These are phyloP conservation scores for Aporophyla lueneburgensis DNA, from an alignment of 2,888 invertebrate species.

Conservation along the genomic window DNA sequence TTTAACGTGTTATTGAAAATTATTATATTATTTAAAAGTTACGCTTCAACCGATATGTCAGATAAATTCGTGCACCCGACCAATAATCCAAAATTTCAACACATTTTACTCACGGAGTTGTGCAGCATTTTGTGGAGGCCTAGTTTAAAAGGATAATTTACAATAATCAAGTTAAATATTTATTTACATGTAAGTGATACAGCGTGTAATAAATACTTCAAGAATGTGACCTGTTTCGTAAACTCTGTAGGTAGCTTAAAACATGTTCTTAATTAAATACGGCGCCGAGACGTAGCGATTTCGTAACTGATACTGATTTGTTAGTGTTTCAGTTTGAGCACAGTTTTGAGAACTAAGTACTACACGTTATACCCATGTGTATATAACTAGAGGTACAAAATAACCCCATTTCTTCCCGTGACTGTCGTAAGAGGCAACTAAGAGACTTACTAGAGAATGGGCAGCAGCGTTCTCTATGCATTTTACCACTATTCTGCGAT, in stretches of 20 bases:
- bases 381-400: background rate
- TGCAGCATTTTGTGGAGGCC: background rate
- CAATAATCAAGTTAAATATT: slow-evolving; percentile 33
- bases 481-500: too few species aligned
- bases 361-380: background rate
- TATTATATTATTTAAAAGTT: too few species aligned
- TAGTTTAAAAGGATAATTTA: slow-evolving; percentile 13
- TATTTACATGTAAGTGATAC: slow-evolving; percentile 44
- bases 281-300: slow-evolving; percentile 59
- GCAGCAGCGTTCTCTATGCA: too few species aligned
- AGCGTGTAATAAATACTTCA: slow-evolving; percentile 47
- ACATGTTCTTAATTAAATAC: slow-evolving; percentile 63
- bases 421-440: too few species aligned
- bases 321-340: slow-evolving; percentile 41
- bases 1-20: too few species aligned
- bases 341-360: background rate
- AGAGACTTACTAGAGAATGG: too few species aligned
- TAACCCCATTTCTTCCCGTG: too few species aligned
- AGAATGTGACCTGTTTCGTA: slow-evolving; percentile 54
- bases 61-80: too few species aligned
- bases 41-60: too few species aligned
- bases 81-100: background rate
- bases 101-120: background rate
- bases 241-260: slow-evolving; percentile 36
- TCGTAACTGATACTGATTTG: slow-evolving; percentile 53